A percentile compares a stretch with the other conserved stretches of the same genome.
phyloP scores from a whole-genome alignment of 30 jellyfish, hydroid and myxozoan genomes.

The Hydractinia symbiolongicarpus region DNA sequence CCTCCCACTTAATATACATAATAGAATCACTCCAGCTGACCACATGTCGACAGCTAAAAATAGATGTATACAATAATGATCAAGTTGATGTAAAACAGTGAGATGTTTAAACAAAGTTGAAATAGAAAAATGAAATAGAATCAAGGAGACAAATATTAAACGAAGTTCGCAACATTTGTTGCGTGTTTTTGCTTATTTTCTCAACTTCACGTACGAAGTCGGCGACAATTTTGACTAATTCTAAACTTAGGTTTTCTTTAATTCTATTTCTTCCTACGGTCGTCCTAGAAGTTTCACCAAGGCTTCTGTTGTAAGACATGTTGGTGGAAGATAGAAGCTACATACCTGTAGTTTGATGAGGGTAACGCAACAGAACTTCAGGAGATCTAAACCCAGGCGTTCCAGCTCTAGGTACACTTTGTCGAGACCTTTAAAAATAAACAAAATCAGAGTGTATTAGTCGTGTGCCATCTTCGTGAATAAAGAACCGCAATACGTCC shows the following conservation, averaged over 20 bases:
- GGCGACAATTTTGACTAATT: too few relatives aligned
- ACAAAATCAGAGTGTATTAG: background rate
- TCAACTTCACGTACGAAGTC: too few relatives aligned
- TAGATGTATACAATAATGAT: background rate
- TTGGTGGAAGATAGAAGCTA: too few relatives aligned
- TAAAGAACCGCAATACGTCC: background rate
- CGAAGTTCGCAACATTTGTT: too few relatives aligned
- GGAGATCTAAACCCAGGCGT: conserved; percentile 99
- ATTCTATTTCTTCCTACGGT: background rate
- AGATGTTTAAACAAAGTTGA: background rate
- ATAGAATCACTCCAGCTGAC: conserved; percentile 94
- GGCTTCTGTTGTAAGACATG: background rate
- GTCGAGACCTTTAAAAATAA: conserved; percentile 52
- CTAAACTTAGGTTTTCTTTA: background rate
- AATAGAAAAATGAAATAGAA: background rate
- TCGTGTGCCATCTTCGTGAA: too few relatives aligned
- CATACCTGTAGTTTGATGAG: conserved; percentile 93
- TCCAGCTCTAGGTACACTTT: conserved; percentile 99
- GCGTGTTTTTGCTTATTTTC: too few relatives aligned
- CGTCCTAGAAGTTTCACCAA: background rate
- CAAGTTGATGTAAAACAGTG: background rate
- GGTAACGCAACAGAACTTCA: conserved; percentile 79
- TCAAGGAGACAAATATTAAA: background rate
- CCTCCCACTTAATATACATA: conserved; percentile 89
- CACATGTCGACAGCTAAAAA: conserved; percentile 94